phyloP scores from a whole-genome alignment of 2,888 invertebrate genomes.

The Laspeyria flexula region DNA sequence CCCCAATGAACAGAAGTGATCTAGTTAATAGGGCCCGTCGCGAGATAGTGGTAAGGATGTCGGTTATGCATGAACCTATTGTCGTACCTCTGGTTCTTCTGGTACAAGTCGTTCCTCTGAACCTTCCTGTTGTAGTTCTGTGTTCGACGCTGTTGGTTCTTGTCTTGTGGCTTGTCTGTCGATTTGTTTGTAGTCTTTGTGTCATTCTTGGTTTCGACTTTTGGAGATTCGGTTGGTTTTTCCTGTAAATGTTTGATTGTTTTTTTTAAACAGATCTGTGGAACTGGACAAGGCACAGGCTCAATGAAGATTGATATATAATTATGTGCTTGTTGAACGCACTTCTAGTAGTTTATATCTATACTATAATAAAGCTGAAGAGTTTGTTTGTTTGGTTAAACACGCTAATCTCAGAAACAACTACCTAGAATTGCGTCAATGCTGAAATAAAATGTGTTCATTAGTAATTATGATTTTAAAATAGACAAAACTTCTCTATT shows the following conservation, averaged over 20 bases:
- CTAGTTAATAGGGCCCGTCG: conserved; percentile 82
- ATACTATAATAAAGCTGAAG: no score
- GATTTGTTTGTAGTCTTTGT: conserved; percentile 58
- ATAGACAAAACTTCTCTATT: no score
- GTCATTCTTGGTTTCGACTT: conserved; percentile 49
- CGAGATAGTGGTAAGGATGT: conserved; percentile 77
- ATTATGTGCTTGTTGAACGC: no score
- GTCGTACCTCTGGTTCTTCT: conserved; percentile 77
- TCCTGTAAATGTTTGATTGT: conserved; percentile 51
- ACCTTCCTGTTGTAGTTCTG: conserved; percentile 72
- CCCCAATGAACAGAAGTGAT: conserved; percentile 16
- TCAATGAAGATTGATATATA: background rate
- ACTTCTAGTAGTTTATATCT: no score
- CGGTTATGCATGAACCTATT: conserved; percentile 71
- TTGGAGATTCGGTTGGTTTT: conserved; percentile 55
- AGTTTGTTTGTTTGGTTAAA: no score
- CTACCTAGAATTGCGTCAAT: no score
- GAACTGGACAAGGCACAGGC: background rate
- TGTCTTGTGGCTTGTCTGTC: conserved; percentile 57
- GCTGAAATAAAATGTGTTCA: no score
- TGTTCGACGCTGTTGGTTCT: conserved; percentile 64
- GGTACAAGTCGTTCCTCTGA: conserved; percentile 71
- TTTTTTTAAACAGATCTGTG: no score
- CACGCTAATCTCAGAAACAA: no score
- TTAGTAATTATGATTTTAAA: no score